Evolutionary conservation across 2,113 vertebrate genomes (phyloP), one percentile per base, ranked within the genome.

Genomic region (Equus quagga): DNA sequence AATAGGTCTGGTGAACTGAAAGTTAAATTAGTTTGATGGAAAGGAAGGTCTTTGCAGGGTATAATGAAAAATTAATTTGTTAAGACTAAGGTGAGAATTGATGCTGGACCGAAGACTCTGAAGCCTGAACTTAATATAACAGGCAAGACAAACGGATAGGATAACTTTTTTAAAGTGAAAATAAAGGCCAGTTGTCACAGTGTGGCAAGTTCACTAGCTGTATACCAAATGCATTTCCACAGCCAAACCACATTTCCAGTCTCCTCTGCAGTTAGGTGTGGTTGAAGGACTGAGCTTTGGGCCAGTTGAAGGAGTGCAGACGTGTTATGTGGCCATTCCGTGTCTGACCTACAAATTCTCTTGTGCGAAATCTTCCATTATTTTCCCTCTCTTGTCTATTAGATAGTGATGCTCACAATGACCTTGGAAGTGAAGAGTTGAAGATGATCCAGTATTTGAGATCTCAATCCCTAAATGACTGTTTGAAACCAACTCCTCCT

Each of bases 41-140:
- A 97, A 93, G 3, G n/a, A 81, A 93, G 67, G 28, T 65, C 81
- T 94, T 91, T 91, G 11, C 67, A 56, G 69, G 12, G 3, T 80
- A 87, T 70, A 87, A 90, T 87, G 60, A 82, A n/a, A 87, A 96
- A 87, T 76, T 96, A 97, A 87, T 70, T 82, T 18, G 19, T 54
- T 91, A 91, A 96, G 69, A 87, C 54, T 64, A 65, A 94, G 28
- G 69, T 82, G 62, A 75, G 60, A 96, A 94, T 87, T 81, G 44
- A 91, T 64, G 24, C 54, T 78, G 54, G 60, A 49, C 18, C 56
- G 56, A 90, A 73, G 31, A 85, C 44, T 78, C 24, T 80, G 72
- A 97, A 80, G 62, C 28, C n/a, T 69, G 36, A 56, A 54, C 78
- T 91, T 91, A 82, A 58, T 86, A 64, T 26, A 62, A 1, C 21